Evolutionary conservation across 2,888 invertebrate species (phyloP).

Genomic region (Mimachlamys varia): DNA sequence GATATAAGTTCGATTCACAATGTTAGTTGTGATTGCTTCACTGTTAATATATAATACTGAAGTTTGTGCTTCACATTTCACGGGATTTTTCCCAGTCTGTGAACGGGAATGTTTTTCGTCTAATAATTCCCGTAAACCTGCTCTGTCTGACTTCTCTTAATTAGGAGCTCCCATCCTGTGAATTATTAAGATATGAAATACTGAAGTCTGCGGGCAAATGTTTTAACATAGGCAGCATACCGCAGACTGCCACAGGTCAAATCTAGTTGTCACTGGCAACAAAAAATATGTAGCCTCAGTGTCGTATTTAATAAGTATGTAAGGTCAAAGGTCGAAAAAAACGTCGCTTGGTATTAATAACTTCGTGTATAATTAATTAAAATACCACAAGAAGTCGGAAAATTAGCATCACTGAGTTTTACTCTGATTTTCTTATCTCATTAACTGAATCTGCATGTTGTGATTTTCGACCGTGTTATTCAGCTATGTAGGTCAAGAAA

Average conservation of each 20-base stretch:
- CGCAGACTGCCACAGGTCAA: not conserved
- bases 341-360: not conserved
- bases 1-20: no score
- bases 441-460: not conserved
- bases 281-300: constrained; percentile 10
- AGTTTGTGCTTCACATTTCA: no score
- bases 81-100: no score
- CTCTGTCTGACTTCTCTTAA: not conserved
- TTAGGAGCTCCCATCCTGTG: not conserved
- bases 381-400: not conserved
- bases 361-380: not conserved
- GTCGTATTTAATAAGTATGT: constrained; percentile 1
- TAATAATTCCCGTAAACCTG: no score
- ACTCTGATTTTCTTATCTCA: not conserved
- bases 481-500: not conserved
- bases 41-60: no score
- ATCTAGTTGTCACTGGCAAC: constrained; percentile 18
- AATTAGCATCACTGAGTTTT: not conserved
- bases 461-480: not conserved
- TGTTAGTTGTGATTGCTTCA: no score
- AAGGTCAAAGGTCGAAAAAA: not conserved
- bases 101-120: no score
- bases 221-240: not conserved
- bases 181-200: not conserved
- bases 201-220: constrained; percentile 10